Percentiles rank a stretch among this genome's conserved stretches.
Evolutionary conservation across 2,113 vertebrate species (phyloP).

Genomic region (Oryzias celebensis): DNA sequence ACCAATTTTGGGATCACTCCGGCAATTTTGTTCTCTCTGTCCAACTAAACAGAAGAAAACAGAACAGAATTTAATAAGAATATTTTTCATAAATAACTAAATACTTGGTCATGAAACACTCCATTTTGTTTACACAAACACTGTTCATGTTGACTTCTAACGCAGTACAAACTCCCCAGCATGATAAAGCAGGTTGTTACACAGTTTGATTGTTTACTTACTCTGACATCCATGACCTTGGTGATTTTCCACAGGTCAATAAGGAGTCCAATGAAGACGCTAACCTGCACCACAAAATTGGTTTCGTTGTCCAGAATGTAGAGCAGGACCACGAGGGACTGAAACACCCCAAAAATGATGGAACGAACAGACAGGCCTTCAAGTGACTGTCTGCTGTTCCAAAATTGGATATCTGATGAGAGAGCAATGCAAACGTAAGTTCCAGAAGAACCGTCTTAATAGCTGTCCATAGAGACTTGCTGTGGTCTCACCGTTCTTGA

Average conservation of each 20-base stretch:
- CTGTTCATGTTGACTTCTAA: not conserved
- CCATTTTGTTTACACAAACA: too few species aligned
- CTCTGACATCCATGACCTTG: conserved; percentile 95
- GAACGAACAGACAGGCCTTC: conserved; percentile 94
- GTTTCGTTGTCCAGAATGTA: conserved; percentile 97
- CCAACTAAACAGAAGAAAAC: conserved; percentile 76
- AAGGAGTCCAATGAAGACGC: conserved; percentile 94
- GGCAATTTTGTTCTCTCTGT: conserved; percentile 86
- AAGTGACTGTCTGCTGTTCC: conserved; percentile 96
- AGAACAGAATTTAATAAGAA: not conserved
- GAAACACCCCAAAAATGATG: conserved; percentile 93
- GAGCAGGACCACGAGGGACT: conserved; percentile 91
- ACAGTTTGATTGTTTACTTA: conserved; percentile 59
- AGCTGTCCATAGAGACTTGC: not conserved
- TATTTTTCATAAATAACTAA: not conserved
- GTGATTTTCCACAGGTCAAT: conserved; percentile 99
- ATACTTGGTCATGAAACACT: too few species aligned
- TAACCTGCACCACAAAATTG: conserved; percentile 97
- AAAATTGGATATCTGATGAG: conserved; percentile 93
- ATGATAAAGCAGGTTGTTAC: not conserved
- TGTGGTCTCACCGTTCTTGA: conserved; percentile 87
- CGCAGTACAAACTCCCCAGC: too few species aligned
- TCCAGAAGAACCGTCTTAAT: not conserved
- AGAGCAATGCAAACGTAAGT: not conserved
- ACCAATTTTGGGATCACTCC: conserved; percentile 84